Percentiles rank a stretch among this genome's conserved stretches.
Evolutionary conservation across 1,140 invertebrate genomes (phyloP).

Genomic region (Campoletis sonorensis): DNA sequence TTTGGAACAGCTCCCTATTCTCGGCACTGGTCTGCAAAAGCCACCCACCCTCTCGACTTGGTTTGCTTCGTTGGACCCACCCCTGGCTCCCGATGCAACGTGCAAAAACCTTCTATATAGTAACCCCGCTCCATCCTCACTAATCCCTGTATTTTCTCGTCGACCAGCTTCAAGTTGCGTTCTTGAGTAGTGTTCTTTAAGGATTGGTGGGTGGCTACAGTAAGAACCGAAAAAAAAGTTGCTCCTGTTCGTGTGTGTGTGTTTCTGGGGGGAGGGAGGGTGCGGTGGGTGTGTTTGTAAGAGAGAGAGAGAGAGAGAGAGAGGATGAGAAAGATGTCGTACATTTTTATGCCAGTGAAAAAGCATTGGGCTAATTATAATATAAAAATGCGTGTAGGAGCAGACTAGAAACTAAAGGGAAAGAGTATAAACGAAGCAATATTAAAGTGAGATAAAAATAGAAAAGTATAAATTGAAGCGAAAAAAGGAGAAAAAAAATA

Average conservation of each 20-base stretch:
- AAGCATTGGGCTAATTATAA: no score
- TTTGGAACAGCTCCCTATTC: constrained; percentile 51
- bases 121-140: neutral
- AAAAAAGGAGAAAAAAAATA: constrained; percentile 3
- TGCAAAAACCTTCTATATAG: constrained; percentile 20
- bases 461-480: neutral
- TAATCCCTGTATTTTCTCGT: constrained; percentile 33
- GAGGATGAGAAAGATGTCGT: no score
- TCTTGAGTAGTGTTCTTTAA: constrained; percentile 18
- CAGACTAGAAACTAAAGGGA: neutral
- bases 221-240: constrained; percentile 21
- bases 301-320: no score
- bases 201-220: neutral
- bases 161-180: constrained; percentile 21
- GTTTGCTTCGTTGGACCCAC: neutral
- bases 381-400: neutral
- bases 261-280: no score
- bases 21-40: constrained; percentile 1
- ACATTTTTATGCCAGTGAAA: no score
- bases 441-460: neutral
- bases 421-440: no score
- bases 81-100: constrained; percentile 50
- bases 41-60: neutral
- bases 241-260: no score
- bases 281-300: no score